Base-by-base conservation (phyloP, 2,888 invertebrate genomes). In the Carpatolechia fugitivella region DNA sequence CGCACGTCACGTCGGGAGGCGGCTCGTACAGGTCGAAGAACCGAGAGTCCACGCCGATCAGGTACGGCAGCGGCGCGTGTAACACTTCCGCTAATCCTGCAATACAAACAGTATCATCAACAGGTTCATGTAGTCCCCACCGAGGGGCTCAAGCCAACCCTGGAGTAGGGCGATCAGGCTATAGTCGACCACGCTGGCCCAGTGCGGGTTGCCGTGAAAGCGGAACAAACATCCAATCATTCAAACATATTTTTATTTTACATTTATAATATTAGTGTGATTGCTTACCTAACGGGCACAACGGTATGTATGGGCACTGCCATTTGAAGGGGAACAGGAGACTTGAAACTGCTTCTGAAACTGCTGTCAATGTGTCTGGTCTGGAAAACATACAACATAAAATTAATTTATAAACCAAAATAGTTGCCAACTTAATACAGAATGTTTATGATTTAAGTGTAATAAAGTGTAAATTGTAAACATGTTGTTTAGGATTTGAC, bases 291-390 rank as follows among this genome's bases (percentile, higher is more conserved):
- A 99, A 91, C 10, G 99, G 99, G 90, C 99, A 99, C 53, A 99
- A 91, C 1, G 99, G 99, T 88, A 99, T 99, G 83, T 99, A 99
- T 0, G 99, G 99, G 78, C 99, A 99, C 84, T 99, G 99, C 99
- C 99, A 99, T 83, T 98, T 98, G 84, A 99, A 99, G 0, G 99
- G 99, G 82, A 99, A 99, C 67, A 99, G 92, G 70, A 99, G 92
- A 79, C 96, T 95, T 11, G 98, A 96, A 29, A 99, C 95, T 35
- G 99, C 99, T 92, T 99, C 99, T 11, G 98, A 97, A 6, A 99
- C 98, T 38, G 98, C 96, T 30, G 99, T 99, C 58, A 99, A 88
- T 5, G 98, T 98, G 80, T 98, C 98, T 1, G 99, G 98, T 70
- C 96, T 92, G 74, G n/a, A 79, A 72, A 47, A 11, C 33, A 10